phyloP scores from a whole-genome alignment of 1,140 invertebrate species.

The Ladona fulva region DNA sequence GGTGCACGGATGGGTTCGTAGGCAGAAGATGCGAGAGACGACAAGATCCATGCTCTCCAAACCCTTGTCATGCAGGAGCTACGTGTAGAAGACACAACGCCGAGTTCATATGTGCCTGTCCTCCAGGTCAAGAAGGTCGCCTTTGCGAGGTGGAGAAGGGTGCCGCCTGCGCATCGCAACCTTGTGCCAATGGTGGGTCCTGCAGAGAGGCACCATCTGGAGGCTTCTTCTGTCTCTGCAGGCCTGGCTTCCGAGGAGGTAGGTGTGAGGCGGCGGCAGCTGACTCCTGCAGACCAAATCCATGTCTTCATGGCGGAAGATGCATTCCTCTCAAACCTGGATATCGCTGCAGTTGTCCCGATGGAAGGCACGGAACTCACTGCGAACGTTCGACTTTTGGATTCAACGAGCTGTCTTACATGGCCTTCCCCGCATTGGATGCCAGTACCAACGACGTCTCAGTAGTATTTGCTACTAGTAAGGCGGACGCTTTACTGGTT shows the following conservation, averaged over 20 bases:
- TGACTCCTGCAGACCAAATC: slow-evolving; percentile 83
- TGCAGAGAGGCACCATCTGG: slow-evolving; percentile 78
- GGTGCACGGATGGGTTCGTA: slow-evolving; percentile 68
- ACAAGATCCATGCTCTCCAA: slow-evolving; percentile 84
- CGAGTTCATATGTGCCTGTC: slow-evolving; percentile 75
- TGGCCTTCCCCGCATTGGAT: slow-evolving; percentile 76
- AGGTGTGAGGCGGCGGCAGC: slow-evolving; percentile 69
- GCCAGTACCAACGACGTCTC: slow-evolving; percentile 83
- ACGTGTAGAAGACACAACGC: slow-evolving; percentile 71
- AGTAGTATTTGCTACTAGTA: slow-evolving; percentile 83
- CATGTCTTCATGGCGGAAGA: slow-evolving; percentile 74
- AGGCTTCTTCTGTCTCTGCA: slow-evolving; percentile 81
- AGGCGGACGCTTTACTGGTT: slow-evolving; percentile 70
- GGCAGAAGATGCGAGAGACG: slow-evolving; percentile 69
- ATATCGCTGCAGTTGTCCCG: slow-evolving; percentile 78
- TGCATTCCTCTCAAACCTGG: slow-evolving; percentile 73
- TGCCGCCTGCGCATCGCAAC: slow-evolving; percentile 71
- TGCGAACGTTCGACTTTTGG: slow-evolving; percentile 85
- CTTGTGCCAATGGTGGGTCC: slow-evolving; percentile 81
- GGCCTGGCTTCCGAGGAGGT: slow-evolving; percentile 78
- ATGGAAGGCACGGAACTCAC: slow-evolving; percentile 70
- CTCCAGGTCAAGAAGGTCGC: slow-evolving; percentile 63
- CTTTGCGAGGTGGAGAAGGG: slow-evolving; percentile 74
- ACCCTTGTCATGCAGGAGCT: slow-evolving; percentile 72
- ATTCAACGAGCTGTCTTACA: slow-evolving; percentile 80